Evolutionary conservation across 2,113 vertebrate species (phyloP).

Genomic region (Telmatochromis sp.): DNA sequence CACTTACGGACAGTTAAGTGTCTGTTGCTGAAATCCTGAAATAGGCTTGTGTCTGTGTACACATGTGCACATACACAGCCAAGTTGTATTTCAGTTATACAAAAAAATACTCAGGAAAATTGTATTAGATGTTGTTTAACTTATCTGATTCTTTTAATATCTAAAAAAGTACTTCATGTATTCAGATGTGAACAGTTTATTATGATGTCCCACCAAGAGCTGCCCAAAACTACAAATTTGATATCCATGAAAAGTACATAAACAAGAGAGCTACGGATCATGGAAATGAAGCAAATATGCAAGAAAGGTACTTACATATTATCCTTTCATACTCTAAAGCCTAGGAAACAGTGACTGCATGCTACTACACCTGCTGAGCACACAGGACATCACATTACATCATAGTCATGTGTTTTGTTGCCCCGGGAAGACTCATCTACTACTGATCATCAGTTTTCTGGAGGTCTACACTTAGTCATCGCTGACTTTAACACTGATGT

Average conservation of each 20-base stretch:
- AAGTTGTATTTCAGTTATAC: neutral
- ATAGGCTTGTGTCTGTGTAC: neutral
- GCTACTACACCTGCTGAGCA: conserved; percentile 1
- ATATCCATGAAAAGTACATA: neutral
- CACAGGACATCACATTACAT: neutral
- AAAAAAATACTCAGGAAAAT: neutral
- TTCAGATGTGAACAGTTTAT: neutral
- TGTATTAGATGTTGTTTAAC: neutral
- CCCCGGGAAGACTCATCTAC: neutral
- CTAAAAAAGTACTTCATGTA: neutral
- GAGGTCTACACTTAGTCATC: conserved; percentile 37
- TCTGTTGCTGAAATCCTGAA: conserved; percentile 39
- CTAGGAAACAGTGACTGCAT: neutral
- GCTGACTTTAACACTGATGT: conserved; percentile 56
- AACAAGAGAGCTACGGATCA: neutral
- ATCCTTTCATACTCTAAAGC: neutral
- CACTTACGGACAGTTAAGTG: conserved; percentile 28
- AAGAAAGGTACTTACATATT: neutral
- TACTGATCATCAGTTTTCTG: conserved; percentile 21
- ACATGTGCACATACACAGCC: neutral
- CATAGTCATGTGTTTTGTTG: neutral
- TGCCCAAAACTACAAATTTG: neutral
- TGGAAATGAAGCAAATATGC: neutral
- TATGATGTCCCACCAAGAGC: neutral
- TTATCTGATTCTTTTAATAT: neutral